Percentiles rank a stretch among this genome's conserved stretches.
phyloP scores from a whole-genome alignment of 2,113 vertebrate genomes.

The Ailuropoda melanoleuca region DNA sequence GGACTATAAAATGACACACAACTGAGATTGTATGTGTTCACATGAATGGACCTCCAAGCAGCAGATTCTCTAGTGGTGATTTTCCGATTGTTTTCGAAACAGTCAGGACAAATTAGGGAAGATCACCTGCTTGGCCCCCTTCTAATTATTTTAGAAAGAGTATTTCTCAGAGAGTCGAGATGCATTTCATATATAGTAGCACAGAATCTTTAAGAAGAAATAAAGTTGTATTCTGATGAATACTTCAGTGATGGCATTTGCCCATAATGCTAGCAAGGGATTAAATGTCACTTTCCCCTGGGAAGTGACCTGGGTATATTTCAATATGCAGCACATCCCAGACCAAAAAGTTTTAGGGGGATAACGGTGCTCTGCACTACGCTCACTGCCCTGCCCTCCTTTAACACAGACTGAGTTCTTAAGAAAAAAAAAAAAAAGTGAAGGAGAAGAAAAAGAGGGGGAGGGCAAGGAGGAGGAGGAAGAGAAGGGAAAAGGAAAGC shows the following conservation, averaged over 20 bases:
- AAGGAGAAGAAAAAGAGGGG: no score
- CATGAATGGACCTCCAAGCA: neutral
- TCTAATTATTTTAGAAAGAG: neutral
- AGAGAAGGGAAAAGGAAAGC: neutral
- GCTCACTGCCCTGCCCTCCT: neutral
- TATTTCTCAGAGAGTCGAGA: constrained; percentile 15
- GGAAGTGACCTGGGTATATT: neutral
- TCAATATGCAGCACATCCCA: neutral
- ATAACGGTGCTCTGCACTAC: neutral
- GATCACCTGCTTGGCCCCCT: constrained; percentile 22
- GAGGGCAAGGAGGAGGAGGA: neutral
- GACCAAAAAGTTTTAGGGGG: neutral
- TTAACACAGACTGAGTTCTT: constrained; percentile 4
- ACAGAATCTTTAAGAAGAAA: constrained; percentile 29
- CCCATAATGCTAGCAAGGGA: neutral
- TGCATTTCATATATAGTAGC: constrained; percentile 13
- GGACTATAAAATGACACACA: neutral
- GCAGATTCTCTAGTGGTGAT: neutral
- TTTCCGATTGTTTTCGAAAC: constrained; percentile 57
- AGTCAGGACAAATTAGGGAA: neutral
- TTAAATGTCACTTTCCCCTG: constrained; percentile 31
- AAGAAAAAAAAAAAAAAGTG: neutral
- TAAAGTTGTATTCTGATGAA: neutral
- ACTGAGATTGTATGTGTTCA: neutral
- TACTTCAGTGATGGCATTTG: neutral